phyloP scores from a whole-genome alignment of 2,797 vertebrate species.

The Mallotus villosus region DNA sequence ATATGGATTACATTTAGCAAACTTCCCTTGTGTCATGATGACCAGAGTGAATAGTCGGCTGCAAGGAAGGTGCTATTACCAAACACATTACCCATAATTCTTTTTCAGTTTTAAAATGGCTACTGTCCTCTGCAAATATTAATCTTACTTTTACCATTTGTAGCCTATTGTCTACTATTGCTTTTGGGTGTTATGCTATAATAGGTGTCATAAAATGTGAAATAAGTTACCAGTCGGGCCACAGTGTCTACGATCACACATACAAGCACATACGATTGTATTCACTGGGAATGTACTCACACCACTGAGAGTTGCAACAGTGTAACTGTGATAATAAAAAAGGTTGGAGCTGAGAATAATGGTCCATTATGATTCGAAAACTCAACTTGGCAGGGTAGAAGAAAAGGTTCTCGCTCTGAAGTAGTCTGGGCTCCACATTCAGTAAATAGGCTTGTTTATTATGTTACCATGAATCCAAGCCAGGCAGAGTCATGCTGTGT shows the following conservation, averaged over 20 bases:
- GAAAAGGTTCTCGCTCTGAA: slow-evolving; percentile 20
- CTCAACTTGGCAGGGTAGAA: slow-evolving; percentile 18
- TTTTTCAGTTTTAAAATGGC: not conserved
- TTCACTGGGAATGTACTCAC: slow-evolving; percentile 38
- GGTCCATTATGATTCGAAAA: slow-evolving; percentile 32
- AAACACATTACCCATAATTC: not conserved
- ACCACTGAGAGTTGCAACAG: slow-evolving; percentile 22
- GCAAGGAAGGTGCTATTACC: not conserved
- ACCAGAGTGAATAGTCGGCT: not conserved
- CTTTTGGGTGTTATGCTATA: slow-evolving; percentile 23
- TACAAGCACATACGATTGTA: slow-evolving; percentile 35
- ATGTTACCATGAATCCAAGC: slow-evolving; percentile 3
- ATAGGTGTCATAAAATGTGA: slow-evolving; percentile 30
- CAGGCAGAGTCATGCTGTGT: not conserved
- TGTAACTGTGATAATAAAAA: slow-evolving; percentile 32
- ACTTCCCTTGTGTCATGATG: not conserved
- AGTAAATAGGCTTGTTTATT: slow-evolving; percentile 19
- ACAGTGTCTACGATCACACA: slow-evolving; percentile 32
- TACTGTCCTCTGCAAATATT: not conserved
- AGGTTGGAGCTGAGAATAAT: slow-evolving; percentile 17
- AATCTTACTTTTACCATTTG: not conserved
- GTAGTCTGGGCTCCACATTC: slow-evolving; percentile 8
- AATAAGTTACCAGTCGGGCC: slow-evolving; percentile 30
- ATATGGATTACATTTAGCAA: not conserved
- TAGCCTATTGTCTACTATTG: slow-evolving; percentile 34